phyloP scores from a whole-genome alignment of 2,797 vertebrate species.

The Paedocypris micromegethes region DNA sequence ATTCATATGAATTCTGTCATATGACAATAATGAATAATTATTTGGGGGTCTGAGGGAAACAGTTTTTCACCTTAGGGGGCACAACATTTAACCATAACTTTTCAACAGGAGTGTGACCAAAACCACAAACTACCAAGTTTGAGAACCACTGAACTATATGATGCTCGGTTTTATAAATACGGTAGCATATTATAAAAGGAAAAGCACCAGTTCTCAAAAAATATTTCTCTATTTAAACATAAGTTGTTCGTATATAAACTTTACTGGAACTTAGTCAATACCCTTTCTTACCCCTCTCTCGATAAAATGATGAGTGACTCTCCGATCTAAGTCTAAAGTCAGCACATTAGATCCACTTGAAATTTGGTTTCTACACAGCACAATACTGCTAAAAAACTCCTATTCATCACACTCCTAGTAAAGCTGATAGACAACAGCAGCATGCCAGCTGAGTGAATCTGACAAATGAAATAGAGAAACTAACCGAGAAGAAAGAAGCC shows the following conservation, averaged over 20 bases:
- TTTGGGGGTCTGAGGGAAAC: too few relatives aligned
- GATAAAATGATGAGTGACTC: conserved; percentile 46
- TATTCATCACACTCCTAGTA: conserved; percentile 62
- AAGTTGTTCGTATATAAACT: conserved; percentile 12
- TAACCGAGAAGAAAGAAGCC: conserved; percentile 78
- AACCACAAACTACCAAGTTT: too few relatives aligned
- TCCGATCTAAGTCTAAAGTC: conserved; percentile 35
- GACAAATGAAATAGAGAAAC: conserved; percentile 77
- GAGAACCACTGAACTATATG: too few relatives aligned
- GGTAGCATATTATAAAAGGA: too few relatives aligned
- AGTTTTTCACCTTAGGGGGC: too few relatives aligned
- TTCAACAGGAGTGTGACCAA: too few relatives aligned
- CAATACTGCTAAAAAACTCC: conserved; percentile 46
- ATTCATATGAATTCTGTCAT: too few relatives aligned
- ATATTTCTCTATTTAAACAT: conserved; percentile 1
- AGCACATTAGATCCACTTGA: conserved; percentile 32
- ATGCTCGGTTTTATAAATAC: too few relatives aligned
- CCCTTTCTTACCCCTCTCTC: conserved; percentile 17
- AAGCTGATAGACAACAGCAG: conserved; percentile 66
- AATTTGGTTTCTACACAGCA: conserved; percentile 30
- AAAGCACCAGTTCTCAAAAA: not conserved
- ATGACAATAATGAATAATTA: too few relatives aligned
- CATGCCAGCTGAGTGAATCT: conserved; percentile 69
- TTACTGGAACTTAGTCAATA: conserved; percentile 33
- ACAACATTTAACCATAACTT: too few relatives aligned